Evolutionary conservation across 2,888 invertebrate species (phyloP).

Genomic region (Sinopyrophorus schimmeli): DNA sequence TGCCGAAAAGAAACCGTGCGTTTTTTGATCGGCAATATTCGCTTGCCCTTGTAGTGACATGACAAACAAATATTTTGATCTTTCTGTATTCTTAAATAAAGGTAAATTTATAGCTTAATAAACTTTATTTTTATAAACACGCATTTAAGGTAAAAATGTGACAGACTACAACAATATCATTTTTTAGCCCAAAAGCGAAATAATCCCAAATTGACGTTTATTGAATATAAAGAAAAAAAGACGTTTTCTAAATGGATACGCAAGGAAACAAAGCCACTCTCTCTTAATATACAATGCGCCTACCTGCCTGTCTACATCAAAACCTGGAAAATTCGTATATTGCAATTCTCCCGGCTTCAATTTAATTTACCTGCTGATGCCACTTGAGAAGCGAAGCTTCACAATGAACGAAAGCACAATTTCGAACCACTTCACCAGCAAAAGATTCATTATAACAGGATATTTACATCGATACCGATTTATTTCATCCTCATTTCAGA

Average conservation of each 20-base stretch:
- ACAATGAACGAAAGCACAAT: conserved; percentile 33
- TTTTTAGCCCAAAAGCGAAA: conserved; percentile 20
- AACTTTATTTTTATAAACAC: no score
- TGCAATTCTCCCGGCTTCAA: conserved; percentile 39
- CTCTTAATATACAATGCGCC: conserved; percentile 25
- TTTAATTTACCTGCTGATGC: conserved; percentile 41
- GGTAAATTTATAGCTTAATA: no score
- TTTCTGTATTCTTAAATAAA: no score
- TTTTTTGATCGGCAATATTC: no score
- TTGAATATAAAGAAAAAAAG: conserved; percentile 38
- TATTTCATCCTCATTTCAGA: conserved; percentile 15
- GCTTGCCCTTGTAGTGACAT: no score
- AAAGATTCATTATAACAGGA: conserved; percentile 27
- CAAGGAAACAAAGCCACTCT: conserved; percentile 37
- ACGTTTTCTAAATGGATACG: conserved; percentile 40
- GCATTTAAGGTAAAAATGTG: conserved; percentile 17
- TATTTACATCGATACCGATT: conserved; percentile 29
- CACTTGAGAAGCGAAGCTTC: conserved; percentile 33
- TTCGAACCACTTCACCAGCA: conserved; percentile 29
- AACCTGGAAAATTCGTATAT: conserved; percentile 34
- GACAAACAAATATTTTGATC: no score
- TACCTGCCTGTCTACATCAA: conserved; percentile 31
- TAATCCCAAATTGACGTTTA: conserved; percentile 41
- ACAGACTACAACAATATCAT: conserved; percentile 17
- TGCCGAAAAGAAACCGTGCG: no score